These are phyloP conservation scores for Radopholus similis DNA, from an alignment of 1,140 invertebrate species.

Conservation along the genomic window DNA sequence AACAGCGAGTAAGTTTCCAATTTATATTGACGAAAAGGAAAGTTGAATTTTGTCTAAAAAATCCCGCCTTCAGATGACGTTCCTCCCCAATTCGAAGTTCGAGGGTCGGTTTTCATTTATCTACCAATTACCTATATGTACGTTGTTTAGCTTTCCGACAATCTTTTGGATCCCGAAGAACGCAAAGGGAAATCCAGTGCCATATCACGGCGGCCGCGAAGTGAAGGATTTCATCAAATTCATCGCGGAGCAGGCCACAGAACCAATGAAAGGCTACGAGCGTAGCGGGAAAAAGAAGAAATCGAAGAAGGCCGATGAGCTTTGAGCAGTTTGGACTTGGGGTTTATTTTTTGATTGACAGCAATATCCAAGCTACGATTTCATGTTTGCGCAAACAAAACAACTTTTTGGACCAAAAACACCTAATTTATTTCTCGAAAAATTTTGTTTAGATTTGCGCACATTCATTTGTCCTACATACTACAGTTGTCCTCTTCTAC, in stretches of 20 bases:
- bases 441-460: too few relatives aligned
- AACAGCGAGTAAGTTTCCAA: constrained; percentile 70
- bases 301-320: constrained; percentile 63
- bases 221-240: constrained; percentile 93
- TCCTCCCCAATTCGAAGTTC: constrained; percentile 81
- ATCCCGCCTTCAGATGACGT: constrained; percentile 73
- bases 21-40: neutral
- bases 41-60: neutral
- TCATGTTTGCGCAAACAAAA: too few relatives aligned
- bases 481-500: too few relatives aligned
- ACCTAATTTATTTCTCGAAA: too few relatives aligned
- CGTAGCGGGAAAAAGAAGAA: constrained; percentile 78
- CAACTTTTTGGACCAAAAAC: too few relatives aligned
- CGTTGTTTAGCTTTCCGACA: constrained; percentile 78
- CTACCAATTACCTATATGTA: neutral
- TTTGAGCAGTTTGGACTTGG: too few relatives aligned
- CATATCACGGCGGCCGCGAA: constrained; percentile 89
- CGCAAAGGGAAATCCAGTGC: constrained; percentile 74
- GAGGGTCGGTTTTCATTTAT: constrained; percentile 64
- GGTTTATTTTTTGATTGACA: too few relatives aligned
- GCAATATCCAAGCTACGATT: too few relatives aligned
- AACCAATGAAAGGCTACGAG: constrained; percentile 81
- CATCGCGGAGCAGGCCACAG: constrained; percentile 83
- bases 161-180: constrained; percentile 89
- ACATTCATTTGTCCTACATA: too few relatives aligned